Evolutionary conservation across 2,113 vertebrate genomes (phyloP), one percentile per base, ranked within the genome.

Genomic region (Hirundichthys speculiger): DNA sequence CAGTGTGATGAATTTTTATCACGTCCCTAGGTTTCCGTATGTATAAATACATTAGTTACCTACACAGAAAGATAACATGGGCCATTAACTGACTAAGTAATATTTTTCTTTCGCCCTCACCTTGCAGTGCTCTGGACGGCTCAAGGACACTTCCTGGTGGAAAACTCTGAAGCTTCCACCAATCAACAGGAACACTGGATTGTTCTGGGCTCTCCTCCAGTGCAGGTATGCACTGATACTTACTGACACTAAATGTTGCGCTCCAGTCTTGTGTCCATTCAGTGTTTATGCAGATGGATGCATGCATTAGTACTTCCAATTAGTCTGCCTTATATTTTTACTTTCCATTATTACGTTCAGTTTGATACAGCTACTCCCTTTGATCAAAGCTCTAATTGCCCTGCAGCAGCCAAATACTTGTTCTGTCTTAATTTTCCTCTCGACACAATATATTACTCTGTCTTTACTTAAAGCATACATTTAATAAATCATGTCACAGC

Each of bases 201-300:
- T 99, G 73, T 99, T 99, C 85, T 99, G 97, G 98, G 97, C 95
- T n/a, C 94, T 99, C 4, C 64, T 99, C 18, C 98, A 99, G 75
- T 99, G 90, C 86, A 99, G 98, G 98, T 98, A 90, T 30, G 56
- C 21, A 46, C n/a, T n/a, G 27, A 15, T 14, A 4, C 21, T 39
- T 18, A 55, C 39, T 16, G 20, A 42, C n/a, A 53, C 30, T n/a
- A 18, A 56, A 34, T 34, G 7, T 34, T 34, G 30, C 30, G n/a
- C n/a, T n/a, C n/a, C n/a, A n/a, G n/a, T n/a, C n/a, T n/a, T n/a
- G n/a, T n/a, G n/a, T n/a, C n/a, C n/a, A 5, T 6, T 34, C 9
- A 34, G 30, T 7, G 3, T 10, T 7, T 34, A 34, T 34, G 30
- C 9, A 34, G 30, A 3, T 7, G 30, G 7, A 6, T 34, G 3